These are phyloP conservation scores for Vanacampus margaritifer DNA, from an alignment of 2,113 vertebrate species.

Conservation along the genomic window DNA sequence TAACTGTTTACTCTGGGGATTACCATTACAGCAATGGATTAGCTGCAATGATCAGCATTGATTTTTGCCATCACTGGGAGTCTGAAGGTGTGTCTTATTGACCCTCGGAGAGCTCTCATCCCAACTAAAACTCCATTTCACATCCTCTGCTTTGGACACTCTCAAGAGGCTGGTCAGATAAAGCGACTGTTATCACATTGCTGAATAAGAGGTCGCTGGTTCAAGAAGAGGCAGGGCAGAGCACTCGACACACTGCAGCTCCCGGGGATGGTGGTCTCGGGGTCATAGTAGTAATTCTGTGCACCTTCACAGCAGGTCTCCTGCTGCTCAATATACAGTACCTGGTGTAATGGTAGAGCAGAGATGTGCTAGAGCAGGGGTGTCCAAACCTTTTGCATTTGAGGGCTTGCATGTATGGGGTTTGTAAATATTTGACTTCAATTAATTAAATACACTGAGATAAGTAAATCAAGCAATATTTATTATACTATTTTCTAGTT, in stretches of 20 bases:
- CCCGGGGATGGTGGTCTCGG: constrained; percentile 10
- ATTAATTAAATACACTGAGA: too few species aligned
- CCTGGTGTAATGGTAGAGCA: background rate
- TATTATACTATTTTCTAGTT: too few species aligned
- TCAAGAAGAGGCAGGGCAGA: constrained; percentile 12
- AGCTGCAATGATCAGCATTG: constrained; percentile 44
- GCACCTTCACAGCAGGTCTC: constrained; percentile 27
- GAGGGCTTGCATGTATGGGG: too few species aligned
- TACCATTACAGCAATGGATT: constrained; percentile 48
- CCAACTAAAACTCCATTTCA: constrained; percentile 21
- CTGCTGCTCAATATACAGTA: background rate
- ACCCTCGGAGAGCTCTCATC: constrained; percentile 27
- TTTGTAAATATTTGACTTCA: too few species aligned
- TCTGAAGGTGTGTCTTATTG: constrained; percentile 25
- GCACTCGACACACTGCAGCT: constrained; percentile 15
- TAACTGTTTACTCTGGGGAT: constrained; percentile 49
- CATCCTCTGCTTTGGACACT: constrained; percentile 9
- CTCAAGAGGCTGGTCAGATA: constrained; percentile 17
- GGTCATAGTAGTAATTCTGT: constrained; percentile 38
- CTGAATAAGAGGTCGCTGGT: constrained; percentile 22
- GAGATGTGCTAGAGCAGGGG: background rate
- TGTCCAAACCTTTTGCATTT: too few species aligned
- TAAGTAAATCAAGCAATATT: too few species aligned
- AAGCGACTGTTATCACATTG: constrained; percentile 3
- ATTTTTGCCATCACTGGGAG: constrained; percentile 39